Evolutionary conservation across 2,888 invertebrate species (phyloP).

Genomic region (Chouioia cunea): DNA sequence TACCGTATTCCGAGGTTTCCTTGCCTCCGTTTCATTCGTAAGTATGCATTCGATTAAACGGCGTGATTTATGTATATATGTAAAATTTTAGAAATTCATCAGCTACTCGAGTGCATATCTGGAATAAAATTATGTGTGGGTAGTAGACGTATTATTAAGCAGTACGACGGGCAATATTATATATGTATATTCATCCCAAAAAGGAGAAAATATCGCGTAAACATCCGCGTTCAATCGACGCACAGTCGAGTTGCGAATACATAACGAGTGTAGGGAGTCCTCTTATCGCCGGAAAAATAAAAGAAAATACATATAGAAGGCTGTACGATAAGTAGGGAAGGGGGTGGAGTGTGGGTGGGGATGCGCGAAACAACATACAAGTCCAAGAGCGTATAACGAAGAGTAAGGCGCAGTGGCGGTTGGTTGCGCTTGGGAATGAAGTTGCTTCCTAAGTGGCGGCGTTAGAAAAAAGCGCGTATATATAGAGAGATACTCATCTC

Average conservation of each 20-base stretch:
- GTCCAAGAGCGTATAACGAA: slow-evolving; percentile 36
- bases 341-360: no score
- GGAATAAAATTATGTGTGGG: no score
- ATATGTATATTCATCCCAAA: no score
- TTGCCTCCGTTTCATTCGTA: no score
- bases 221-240: slow-evolving; percentile 15
- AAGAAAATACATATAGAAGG: slow-evolving; percentile 3
- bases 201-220: background rate
- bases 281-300: background rate
- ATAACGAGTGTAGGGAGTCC: slow-evolving; percentile 1
- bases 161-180: no score
- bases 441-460: slow-evolving; percentile 50
- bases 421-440: slow-evolving; percentile 46
- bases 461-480: background rate
- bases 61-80: no score
- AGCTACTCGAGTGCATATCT: no score
- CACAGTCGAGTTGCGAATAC: background rate
- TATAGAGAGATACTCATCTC: slow-evolving; percentile 26
- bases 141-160: no score
- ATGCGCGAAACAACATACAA: no score
- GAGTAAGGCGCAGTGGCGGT: slow-evolving; percentile 31
- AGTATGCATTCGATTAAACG: no score
- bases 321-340: background rate
- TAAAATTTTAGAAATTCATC: no score
- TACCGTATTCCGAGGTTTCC: no score